Evolutionary conservation across 2,888 invertebrate species (phyloP).

Genomic region (Brenthis hecate): DNA sequence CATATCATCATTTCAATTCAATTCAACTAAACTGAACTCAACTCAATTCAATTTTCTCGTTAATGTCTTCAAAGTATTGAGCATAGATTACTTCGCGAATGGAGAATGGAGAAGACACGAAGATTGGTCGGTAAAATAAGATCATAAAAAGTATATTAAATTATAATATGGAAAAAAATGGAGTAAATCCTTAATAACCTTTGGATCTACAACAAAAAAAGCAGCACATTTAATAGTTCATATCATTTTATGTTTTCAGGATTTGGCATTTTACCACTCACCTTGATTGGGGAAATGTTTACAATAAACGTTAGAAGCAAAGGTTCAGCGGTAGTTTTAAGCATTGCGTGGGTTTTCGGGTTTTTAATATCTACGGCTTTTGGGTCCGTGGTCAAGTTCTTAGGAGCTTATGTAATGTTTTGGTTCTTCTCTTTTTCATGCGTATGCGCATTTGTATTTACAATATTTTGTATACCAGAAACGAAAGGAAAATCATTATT

Average conservation of each 20-base stretch:
- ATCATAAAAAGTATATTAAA: too few species aligned
- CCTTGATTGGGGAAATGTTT: slow-evolving; percentile 44
- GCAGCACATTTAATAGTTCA: neutral
- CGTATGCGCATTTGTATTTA: slow-evolving; percentile 82
- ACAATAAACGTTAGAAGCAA: slow-evolving; percentile 43
- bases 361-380: slow-evolving; percentile 41
- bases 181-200: too few species aligned
- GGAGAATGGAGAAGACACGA: too few species aligned
- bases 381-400: slow-evolving; percentile 44
- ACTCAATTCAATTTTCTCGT: too few species aligned
- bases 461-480: slow-evolving; percentile 86
- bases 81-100: too few species aligned
- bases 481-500: slow-evolving; percentile 90
- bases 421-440: slow-evolving; percentile 81
- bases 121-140: too few species aligned
- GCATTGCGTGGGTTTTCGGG: slow-evolving; percentile 38
- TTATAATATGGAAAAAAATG: too few species aligned
- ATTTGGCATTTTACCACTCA: slow-evolving; percentile 42
- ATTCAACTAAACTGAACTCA: too few species aligned
- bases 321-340: slow-evolving; percentile 39
- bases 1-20: too few species aligned
- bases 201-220: too few species aligned
- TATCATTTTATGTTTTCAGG: slow-evolving; percentile 34
- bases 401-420: slow-evolving; percentile 84
- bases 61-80: too few species aligned